Evolutionary conservation across 2,888 invertebrate species (phyloP).

Genomic region (Oligia fasciuncula): DNA sequence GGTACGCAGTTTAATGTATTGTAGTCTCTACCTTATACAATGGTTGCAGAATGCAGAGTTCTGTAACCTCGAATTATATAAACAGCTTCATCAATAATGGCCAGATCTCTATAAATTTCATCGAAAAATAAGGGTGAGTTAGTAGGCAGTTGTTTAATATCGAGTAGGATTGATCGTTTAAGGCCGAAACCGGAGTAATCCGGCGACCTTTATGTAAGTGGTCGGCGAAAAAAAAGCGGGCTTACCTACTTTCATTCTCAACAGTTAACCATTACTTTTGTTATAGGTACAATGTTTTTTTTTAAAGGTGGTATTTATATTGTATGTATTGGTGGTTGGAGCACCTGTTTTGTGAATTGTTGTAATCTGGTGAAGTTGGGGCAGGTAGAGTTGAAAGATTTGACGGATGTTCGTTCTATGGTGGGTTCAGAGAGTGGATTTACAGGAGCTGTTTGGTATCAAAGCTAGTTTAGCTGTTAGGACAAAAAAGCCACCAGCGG

Average conservation of each 20-base stretch:
- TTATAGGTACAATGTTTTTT: constrained; percentile 23
- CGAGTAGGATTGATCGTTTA: constrained; percentile 50
- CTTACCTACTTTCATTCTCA: constrained; percentile 51
- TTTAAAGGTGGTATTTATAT: neutral
- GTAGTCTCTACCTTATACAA: neutral
- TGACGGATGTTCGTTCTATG: neutral
- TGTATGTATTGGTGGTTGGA: neutral
- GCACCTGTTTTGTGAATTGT: constrained; percentile 20
- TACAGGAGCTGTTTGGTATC: neutral
- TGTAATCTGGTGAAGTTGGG: neutral
- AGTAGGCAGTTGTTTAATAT: constrained; percentile 41
- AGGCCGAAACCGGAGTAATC: constrained; percentile 40
- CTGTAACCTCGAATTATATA: neutral
- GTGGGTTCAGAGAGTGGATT: neutral
- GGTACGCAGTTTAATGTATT: neutral
- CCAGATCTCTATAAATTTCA: constrained; percentile 24
- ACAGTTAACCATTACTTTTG: constrained; percentile 38
- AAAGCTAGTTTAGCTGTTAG: neutral
- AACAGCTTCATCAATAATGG: neutral
- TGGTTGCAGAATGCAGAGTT: neutral
- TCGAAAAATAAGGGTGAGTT: constrained; percentile 34
- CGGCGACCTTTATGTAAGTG: constrained; percentile 49
- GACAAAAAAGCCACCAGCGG: neutral
- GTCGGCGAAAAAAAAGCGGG: constrained; percentile 36
- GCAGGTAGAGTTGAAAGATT: neutral